Evolutionary conservation across 2,113 vertebrate species (phyloP).

Genomic region (Mormyrus lacerda): DNA sequence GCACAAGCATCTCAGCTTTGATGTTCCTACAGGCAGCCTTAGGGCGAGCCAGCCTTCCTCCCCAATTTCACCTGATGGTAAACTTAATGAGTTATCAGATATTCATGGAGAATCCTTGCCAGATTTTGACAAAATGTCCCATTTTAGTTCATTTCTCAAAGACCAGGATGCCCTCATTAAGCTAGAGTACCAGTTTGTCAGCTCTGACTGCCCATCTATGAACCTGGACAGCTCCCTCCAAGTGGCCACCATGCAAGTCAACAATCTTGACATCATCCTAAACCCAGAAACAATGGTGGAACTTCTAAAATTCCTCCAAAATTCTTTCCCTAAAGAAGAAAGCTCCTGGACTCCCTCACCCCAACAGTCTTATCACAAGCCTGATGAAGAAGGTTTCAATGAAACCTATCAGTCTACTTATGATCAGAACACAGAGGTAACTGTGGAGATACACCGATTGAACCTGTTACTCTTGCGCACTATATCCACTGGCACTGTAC

Average conservation of each 20-base stretch:
- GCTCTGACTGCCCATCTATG: constrained; percentile 92
- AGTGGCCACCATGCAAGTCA: constrained; percentile 86
- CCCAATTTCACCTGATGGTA: constrained; percentile 55
- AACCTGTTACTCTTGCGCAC: constrained; percentile 88
- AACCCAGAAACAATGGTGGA: constrained; percentile 98
- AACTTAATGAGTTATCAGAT: constrained; percentile 36
- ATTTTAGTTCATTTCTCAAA: constrained; percentile 53
- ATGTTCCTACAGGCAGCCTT: constrained; percentile 86
- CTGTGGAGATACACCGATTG: constrained; percentile 89
- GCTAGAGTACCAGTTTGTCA: constrained; percentile 94
- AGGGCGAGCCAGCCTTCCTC: constrained; percentile 81
- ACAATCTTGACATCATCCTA: constrained; percentile 93
- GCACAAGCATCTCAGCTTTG: constrained; percentile 92
- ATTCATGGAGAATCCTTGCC: constrained; percentile 26
- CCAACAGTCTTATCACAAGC: constrained; percentile 60
- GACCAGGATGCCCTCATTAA: constrained; percentile 89
- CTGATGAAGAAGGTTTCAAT: constrained; percentile 53
- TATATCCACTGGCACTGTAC: constrained; percentile 58
- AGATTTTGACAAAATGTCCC: constrained; percentile 40
- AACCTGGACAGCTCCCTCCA: constrained; percentile 87
- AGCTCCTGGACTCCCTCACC: constrained; percentile 54
- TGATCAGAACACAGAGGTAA: constrained; percentile 83
- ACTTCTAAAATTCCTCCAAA: constrained; percentile 89
- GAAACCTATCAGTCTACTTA: constrained; percentile 77
- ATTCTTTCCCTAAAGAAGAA: constrained; percentile 91